phyloP scores from a whole-genome alignment of 2,113 vertebrate species.

The Aldabrachelys gigantea region DNA sequence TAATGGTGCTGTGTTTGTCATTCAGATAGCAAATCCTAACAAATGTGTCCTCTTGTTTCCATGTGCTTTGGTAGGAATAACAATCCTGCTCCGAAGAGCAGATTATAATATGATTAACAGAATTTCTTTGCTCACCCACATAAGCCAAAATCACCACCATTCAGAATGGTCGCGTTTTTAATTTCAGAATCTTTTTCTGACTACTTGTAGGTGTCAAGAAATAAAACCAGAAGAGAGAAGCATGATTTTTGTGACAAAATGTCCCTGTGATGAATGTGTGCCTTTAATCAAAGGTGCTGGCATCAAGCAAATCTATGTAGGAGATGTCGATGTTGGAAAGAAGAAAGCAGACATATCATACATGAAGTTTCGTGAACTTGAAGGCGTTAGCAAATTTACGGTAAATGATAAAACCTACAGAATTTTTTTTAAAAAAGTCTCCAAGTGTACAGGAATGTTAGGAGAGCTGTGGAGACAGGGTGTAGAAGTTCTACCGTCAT shows the following conservation, averaged over 20 bases:
- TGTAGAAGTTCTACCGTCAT: not conserved
- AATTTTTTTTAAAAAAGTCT: not conserved
- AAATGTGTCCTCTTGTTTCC: fast-evolving
- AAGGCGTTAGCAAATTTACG: constrained; percentile 87
- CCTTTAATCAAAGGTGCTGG: constrained; percentile 93
- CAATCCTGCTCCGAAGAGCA: not conserved
- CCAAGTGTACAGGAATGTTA: not conserved
- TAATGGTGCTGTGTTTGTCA: not conserved
- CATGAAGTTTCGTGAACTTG: constrained; percentile 86
- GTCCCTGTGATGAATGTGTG: constrained; percentile 94
- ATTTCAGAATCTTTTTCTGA: constrained; percentile 14
- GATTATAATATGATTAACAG: not conserved
- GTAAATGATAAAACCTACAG: constrained; percentile 78
- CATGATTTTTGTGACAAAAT: constrained; percentile 96
- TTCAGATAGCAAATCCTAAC: not conserved
- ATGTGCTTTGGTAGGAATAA: not conserved
- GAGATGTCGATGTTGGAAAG: constrained; percentile 90
- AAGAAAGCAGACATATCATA: constrained; percentile 96
- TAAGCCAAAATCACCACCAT: not conserved
- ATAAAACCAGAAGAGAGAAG: constrained; percentile 87
- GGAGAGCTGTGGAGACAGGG: not conserved
- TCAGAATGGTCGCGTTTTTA: not conserved
- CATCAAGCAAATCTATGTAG: constrained; percentile 93
- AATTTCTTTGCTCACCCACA: not conserved
- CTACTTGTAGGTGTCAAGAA: constrained; percentile 84